Evolutionary conservation across 2,113 vertebrate genomes (phyloP).

Genomic region (Panthera leo): DNA sequence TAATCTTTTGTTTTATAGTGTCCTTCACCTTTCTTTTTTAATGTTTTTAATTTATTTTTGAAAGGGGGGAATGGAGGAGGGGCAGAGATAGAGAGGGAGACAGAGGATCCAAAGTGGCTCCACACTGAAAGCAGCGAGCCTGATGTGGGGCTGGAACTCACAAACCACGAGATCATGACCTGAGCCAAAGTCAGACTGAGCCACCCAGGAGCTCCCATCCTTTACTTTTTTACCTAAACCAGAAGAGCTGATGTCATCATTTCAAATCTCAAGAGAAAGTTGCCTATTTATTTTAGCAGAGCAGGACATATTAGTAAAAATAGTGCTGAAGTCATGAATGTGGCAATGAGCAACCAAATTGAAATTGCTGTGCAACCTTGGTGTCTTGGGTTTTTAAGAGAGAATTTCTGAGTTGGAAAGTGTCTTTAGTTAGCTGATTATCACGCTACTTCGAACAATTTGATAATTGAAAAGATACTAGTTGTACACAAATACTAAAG

Average conservation of each 20-base stretch:
- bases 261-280: not conserved
- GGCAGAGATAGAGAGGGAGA: no score
- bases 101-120: no score
- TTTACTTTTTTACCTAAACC: not conserved
- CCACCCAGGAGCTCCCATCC: no score
- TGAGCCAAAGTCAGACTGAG: no score
- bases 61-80: no score
- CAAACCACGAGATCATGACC: no score
- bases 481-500: not conserved
- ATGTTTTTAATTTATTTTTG: no score
- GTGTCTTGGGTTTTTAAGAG: not conserved
- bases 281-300: not conserved
- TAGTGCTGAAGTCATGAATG: not conserved
- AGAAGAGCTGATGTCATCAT: not conserved
- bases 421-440: not conserved
- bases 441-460: not conserved
- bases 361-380: not conserved
- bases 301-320: not conserved
- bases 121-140: no score
- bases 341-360: not conserved
- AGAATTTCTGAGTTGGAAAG: not conserved
- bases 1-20: not conserved
- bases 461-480: not conserved
- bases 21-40: not conserved
- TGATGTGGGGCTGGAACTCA: no score